Evolutionary conservation across 2,888 invertebrate genomes (phyloP).

Genomic region (Cordilura impudica): DNA sequence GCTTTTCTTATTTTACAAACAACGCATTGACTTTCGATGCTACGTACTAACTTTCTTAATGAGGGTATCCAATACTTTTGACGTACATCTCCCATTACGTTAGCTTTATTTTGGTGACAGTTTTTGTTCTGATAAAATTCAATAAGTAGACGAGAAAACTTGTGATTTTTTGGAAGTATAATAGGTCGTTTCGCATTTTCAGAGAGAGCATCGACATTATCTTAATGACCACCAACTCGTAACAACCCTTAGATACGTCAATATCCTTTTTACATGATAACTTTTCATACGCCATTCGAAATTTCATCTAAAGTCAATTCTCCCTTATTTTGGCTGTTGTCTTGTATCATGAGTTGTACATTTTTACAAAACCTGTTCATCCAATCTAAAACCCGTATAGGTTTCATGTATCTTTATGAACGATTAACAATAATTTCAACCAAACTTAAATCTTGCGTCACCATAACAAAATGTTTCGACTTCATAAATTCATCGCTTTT

Average conservation of each 20-base stretch:
- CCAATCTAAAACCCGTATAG: no score
- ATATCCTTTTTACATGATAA: no score
- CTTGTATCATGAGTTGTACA: no score
- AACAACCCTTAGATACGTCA: slow-evolving; percentile 12
- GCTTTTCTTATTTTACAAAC: neutral
- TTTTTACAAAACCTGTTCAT: no score
- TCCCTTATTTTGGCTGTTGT: no score
- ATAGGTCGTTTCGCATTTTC: neutral
- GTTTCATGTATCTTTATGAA: no score
- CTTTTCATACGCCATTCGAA: no score
- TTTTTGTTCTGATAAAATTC: neutral
- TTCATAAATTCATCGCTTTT: no score
- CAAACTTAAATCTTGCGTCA: no score
- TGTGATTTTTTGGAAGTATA: neutral
- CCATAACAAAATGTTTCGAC: no score
- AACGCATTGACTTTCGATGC: neutral
- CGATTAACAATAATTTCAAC: no score
- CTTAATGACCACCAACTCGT: neutral
- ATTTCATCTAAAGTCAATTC: no score
- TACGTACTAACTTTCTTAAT: slow-evolving; percentile 14
- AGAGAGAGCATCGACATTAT: neutral
- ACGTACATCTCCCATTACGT: neutral
- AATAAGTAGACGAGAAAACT: neutral
- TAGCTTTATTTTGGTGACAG: neutral
- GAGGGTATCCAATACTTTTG: slow-evolving; percentile 46